Conservation (phyloP, 1,140 invertebrate genomes). For the Cydia strobilella region DNA sequence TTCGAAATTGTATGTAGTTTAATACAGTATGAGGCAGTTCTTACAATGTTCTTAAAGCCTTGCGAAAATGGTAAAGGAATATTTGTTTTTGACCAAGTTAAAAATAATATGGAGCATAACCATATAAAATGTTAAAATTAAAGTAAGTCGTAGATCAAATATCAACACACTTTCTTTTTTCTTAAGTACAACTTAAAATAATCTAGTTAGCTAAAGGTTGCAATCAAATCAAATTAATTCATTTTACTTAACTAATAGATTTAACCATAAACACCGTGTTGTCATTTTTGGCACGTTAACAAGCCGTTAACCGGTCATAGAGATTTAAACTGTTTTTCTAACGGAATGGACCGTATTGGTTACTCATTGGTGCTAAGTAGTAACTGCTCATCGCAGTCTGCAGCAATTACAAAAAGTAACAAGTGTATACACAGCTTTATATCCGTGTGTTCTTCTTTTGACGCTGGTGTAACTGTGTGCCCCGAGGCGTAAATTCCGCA, state of each 20-base stretch:
- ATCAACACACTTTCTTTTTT: no score
- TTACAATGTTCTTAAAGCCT: no score
- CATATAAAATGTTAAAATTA: no score
- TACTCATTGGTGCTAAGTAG: conserved; percentile 38
- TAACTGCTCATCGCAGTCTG: conserved; percentile 40
- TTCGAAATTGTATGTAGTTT: background rate
- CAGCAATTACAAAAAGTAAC: conserved; percentile 8
- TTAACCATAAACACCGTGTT: background rate
- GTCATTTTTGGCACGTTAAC: background rate
- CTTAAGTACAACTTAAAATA: no score
- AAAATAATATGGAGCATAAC: no score
- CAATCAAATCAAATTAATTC: background rate
- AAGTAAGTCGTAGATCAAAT: no score
- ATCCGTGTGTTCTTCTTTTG: conserved; percentile 20
- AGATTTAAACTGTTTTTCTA: conserved; percentile 27
- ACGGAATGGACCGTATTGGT: conserved; percentile 30
- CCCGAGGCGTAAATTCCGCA: conserved; percentile 44
- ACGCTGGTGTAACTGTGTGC: conserved; percentile 52
- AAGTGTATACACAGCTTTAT: background rate
- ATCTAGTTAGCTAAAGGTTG: no score
- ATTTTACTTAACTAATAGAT: background rate
- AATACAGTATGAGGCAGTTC: no score
- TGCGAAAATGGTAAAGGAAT: no score
- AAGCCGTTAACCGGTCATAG: background rate
- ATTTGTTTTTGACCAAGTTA: no score